phyloP scores from a whole-genome alignment of 2,797 vertebrate species.

The Xerus rutilus region DNA sequence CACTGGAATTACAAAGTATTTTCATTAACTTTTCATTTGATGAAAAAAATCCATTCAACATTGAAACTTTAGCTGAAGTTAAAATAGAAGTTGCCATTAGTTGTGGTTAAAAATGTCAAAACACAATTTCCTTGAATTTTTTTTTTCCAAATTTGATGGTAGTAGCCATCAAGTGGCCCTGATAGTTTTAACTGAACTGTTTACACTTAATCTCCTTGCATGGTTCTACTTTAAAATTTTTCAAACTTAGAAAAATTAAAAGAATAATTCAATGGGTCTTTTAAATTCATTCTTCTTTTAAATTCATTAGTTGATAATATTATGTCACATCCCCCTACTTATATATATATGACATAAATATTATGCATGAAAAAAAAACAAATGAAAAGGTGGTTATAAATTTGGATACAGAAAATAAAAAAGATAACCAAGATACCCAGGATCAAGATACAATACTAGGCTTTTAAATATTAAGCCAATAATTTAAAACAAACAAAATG shows the following conservation, averaged over 20 bases:
- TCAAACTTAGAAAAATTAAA: not conserved
- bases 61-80: slow-evolving; percentile 53
- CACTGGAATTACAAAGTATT: slow-evolving; percentile 59
- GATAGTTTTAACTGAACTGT: slow-evolving; percentile 3
- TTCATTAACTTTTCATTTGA: not conserved
- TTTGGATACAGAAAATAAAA: not conserved
- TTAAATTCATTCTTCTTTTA: not conserved
- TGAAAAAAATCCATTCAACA: slow-evolving; percentile 73
- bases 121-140: slow-evolving; percentile 19
- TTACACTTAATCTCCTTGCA: not conserved
- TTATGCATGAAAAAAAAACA: not conserved
- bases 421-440: not conserved
- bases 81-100: slow-evolving; percentile 65
- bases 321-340: not conserved
- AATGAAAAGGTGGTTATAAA: not conserved
- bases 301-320: not conserved
- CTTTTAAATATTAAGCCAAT: not conserved
- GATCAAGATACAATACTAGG: not conserved
- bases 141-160: slow-evolving; percentile 16
- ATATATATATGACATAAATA: not conserved
- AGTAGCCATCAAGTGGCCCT: slow-evolving; percentile 32
- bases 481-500: slow-evolving; percentile 50
- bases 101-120: slow-evolving; percentile 67
- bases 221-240: not conserved
- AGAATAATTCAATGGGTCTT: not conserved